These are phyloP conservation scores for Propithecus coquereli DNA, from an alignment of 2,113 vertebrate species.

Conservation along the genomic window DNA sequence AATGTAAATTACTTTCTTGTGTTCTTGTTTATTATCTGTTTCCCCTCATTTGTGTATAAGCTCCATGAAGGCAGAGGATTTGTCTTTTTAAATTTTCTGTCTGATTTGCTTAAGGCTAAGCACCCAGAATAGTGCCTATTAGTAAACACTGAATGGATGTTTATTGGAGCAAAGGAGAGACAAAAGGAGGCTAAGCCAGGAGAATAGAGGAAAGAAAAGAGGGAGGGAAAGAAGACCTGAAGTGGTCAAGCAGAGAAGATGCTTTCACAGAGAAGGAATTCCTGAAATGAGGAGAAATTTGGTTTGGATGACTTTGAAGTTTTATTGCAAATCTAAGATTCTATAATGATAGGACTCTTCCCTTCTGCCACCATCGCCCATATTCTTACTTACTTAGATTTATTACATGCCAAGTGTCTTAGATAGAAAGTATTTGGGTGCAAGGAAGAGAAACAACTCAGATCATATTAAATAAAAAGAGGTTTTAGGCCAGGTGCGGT, in stretches of 20 bases:
- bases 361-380: not conserved
- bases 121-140: not conserved
- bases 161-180: not conserved
- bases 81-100: not conserved
- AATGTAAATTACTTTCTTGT: not conserved
- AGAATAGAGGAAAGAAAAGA: not conserved
- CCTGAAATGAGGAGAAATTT: not conserved
- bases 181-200: not conserved
- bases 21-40: not conserved
- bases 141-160: not conserved
- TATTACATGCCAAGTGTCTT: not conserved
- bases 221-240: not conserved
- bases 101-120: not conserved
- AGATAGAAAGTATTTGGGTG: not conserved
- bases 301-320: not conserved
- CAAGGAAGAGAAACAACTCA: not conserved
- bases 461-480: not conserved
- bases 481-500: not conserved
- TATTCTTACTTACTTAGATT: not conserved
- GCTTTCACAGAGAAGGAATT: not conserved
- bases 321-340: conserved; percentile 1
- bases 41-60: not conserved
- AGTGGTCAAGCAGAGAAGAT: not conserved
- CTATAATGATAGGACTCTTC: not conserved
- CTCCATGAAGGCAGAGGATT: not conserved